Evolutionary conservation across 2,113 vertebrate genomes (phyloP).

Genomic region (Gnathonemus longibarbis): DNA sequence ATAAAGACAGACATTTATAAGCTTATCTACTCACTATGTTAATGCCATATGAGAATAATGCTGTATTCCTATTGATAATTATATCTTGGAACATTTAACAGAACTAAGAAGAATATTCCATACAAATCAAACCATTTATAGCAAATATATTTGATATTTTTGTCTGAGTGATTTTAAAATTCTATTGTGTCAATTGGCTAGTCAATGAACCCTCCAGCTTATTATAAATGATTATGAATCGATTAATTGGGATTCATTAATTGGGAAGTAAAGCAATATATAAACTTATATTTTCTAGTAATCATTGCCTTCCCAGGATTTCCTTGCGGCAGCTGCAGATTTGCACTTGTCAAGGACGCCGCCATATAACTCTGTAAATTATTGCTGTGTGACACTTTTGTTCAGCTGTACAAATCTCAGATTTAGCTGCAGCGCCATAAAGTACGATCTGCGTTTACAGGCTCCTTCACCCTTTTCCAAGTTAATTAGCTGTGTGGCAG

Average conservation of each 20-base stretch:
- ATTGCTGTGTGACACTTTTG: background rate
- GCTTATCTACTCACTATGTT: background rate
- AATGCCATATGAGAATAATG: background rate
- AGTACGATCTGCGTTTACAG: background rate
- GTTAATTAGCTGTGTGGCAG: slow-evolving; percentile 5
- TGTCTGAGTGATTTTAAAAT: background rate
- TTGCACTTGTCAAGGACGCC: background rate
- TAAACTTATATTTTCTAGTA: background rate
- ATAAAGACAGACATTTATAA: background rate
- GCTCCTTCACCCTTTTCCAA: background rate
- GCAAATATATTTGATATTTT: background rate
- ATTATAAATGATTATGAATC: background rate
- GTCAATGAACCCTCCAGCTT: background rate
- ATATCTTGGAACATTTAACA: background rate
- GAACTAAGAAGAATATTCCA: background rate
- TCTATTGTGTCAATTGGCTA: background rate
- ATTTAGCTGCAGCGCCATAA: background rate
- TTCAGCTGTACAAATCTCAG: background rate
- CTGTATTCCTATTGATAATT: background rate
- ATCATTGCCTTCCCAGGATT: background rate
- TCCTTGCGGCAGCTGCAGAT: background rate
- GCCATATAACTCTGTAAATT: background rate
- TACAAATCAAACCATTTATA: background rate
- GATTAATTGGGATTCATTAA: background rate
- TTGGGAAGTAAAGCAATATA: background rate